These are phyloP conservation scores for Meloidogyne hapla DNA, from an alignment of 1,140 invertebrate genomes.

Conservation along the genomic window DNA sequence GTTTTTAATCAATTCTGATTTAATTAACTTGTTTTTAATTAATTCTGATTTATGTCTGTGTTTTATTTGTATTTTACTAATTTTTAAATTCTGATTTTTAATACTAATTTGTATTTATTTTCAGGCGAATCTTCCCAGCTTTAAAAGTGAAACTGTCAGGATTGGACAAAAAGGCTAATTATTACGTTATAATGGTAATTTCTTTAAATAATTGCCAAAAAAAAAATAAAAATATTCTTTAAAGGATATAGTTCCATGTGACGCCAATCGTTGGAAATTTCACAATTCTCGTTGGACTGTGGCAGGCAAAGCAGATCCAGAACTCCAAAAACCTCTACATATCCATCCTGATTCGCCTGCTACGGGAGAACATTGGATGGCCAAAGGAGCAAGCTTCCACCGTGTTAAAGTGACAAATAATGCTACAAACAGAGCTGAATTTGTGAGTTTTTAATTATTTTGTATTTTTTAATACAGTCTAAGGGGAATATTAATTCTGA, in stretches of 20 bases:
- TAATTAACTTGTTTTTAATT: too few relatives aligned
- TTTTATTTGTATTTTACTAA: too few relatives aligned
- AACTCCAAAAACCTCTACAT: conserved; percentile 76
- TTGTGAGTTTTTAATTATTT: conserved; percentile 78
- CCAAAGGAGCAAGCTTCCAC: conserved; percentile 93
- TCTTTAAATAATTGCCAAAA: conserved; percentile 67
- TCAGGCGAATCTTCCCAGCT: conserved; percentile 91
- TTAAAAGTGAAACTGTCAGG: conserved; percentile 84
- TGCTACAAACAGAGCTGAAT: conserved; percentile 94
- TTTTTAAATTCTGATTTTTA: too few relatives aligned
- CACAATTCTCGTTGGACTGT: conserved; percentile 74
- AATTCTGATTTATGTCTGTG: too few relatives aligned
- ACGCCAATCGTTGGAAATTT: conserved; percentile 95
- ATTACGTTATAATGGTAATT: conserved; percentile 72
- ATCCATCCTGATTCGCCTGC: conserved; percentile 96
- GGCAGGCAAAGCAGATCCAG: conserved; percentile 78
- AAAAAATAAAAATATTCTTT: not conserved
- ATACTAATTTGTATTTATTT: too few relatives aligned
- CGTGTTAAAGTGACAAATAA: conserved; percentile 98
- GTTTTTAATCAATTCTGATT: too few relatives aligned
- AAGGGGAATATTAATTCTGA: not conserved
- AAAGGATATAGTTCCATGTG: conserved; percentile 72
- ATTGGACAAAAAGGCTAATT: conserved; percentile 80
- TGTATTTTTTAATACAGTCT: not conserved
- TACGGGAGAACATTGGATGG: conserved; percentile 94